Base-by-base conservation (phyloP, 2,888 invertebrate genomes). In the Papilio elwesi region DNA sequence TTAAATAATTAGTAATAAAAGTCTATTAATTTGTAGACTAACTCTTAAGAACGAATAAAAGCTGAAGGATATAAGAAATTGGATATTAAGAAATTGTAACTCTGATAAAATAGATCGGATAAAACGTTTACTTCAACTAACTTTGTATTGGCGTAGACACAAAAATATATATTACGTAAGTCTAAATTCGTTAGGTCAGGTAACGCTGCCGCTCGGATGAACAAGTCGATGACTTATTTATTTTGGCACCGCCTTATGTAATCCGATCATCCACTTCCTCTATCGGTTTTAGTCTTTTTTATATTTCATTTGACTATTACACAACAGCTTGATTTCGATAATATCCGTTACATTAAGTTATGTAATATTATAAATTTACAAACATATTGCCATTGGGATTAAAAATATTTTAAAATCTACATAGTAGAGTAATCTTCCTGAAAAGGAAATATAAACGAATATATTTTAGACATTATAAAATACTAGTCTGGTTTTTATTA, bases 211-310 rank as follows among this genome's bases (percentile, higher is more conserved):
- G 16, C 13, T 64, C 26, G 64, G 36, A 36, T 51, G 53, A 53
- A 65, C 49, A 65, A 51, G 36, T 10, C 53, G 53, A 15, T 53
- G 15, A 53, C 9, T n/a, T 16, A 12, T 68, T 48, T 68, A 43
- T 62, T 62, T 69, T 52, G 38, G 38, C 15, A 16, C 13, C 7
- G 64, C 6, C 48, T 70, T 71, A 67, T 51, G 49, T 43, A 71
- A 71, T 16, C 11, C 43, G 71, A 67, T 59, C 59, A 71, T 59
- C 66, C 59, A 52, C 59, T 67, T 59, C 71, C 71, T 43, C 10
- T 57, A 10, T 57, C 16, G 36, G 9, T 36, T 49, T 57, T 2
- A 26, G 26, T 26, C 26, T 26, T 65, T 26, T 26, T 11, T 49
- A n/a, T 15, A 57, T 48, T 12, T 66, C 57, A 16, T 59, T 16